Percentiles rank a stretch among this genome's conserved stretches.
Evolutionary conservation across 2,888 invertebrate species (phyloP).

Genomic region (Chalcosyrphus nemorum): DNA sequence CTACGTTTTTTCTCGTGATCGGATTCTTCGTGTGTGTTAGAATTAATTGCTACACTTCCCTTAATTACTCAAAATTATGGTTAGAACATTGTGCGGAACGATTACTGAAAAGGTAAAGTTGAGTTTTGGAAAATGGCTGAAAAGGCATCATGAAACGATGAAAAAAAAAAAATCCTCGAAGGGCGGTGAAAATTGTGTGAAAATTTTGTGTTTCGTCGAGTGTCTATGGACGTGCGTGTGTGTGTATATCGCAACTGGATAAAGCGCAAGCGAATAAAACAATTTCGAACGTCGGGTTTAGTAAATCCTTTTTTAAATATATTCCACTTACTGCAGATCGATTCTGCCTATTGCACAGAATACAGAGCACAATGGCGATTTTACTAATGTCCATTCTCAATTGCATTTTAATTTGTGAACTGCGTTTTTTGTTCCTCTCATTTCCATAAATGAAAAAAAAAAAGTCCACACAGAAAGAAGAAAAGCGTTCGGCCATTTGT

Average conservation of each 20-base stretch:
- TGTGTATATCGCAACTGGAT: constrained; percentile 48
- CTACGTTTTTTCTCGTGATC: constrained; percentile 42
- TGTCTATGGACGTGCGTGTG: constrained; percentile 14
- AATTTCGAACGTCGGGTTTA: constrained; percentile 37
- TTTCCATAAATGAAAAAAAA: neutral
- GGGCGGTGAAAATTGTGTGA: constrained; percentile 71
- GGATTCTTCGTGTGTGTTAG: constrained; percentile 33
- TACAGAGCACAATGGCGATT: neutral
- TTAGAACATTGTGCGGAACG: constrained; percentile 66
- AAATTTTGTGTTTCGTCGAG: constrained; percentile 62
- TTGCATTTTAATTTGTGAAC: constrained; percentile 27
- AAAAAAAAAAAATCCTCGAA: constrained; percentile 62
- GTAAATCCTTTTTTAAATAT: constrained; percentile 30
- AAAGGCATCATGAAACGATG: constrained; percentile 44
- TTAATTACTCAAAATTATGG: constrained; percentile 57
- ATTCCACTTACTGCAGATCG: constrained; percentile 23
- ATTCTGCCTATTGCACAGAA: constrained; percentile 15
- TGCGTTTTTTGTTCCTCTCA: neutral
- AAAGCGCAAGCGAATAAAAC: constrained; percentile 66
- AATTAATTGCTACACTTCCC: constrained; percentile 13
- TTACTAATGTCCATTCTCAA: constrained; percentile 5
- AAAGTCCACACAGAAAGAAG: neutral
- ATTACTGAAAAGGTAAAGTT: constrained; percentile 70
- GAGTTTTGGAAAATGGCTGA: constrained; percentile 68
- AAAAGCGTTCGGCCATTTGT: constrained; percentile 41